Base-by-base conservation (phyloP, 2,888 invertebrate genomes). In the Argyra leucocephala region DNA sequence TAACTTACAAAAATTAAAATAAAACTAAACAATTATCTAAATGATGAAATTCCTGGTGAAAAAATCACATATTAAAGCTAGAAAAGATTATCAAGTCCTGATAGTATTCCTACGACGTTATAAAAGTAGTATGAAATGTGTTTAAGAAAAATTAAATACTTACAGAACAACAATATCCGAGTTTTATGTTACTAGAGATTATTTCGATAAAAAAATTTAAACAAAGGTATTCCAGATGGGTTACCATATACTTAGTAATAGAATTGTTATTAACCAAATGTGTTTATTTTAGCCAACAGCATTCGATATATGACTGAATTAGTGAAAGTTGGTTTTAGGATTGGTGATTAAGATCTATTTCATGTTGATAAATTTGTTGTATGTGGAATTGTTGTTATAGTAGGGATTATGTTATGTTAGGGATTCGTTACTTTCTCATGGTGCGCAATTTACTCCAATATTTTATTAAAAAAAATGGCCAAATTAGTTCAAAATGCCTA, bases 51-150 rank as follows among this genome's bases (percentile, higher is more conserved):
- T n/a, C n/a, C n/a, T n/a, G n/a, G n/a, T n/a, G n/a, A n/a, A n/a
- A n/a, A n/a, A n/a, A n/a, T n/a, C n/a, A n/a, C n/a, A n/a, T n/a
- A n/a, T n/a, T n/a, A n/a, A n/a, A n/a, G n/a, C n/a, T n/a, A n/a
- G n/a, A n/a, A n/a, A n/a, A 75, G 81, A 82, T 74, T 83, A 85
- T 69, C 84, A 85, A 74, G 84, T 84, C 81, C 72, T 86, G 57
- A 69, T 83, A 23, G 75, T 82, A 1, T 86, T 85, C 74, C 76
- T 86, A 18, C 80, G 86, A 21, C 85, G 85, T 18, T 83, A 83
- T 71, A 86, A 86, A 74, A 85, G 81, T 74, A 85, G 84, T 70
- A 74, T 86, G 70, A 84, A 85, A 72, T 76, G 82, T 60, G 80
- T 83, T 1, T 85, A 85, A 71, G 82, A 83, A 71, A 85, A 85